A percentile compares a stretch with the other conserved stretches of the same genome.
Conservation (phyloP, 2,113 vertebrate species). For the Baryphthengus martii region DNA sequence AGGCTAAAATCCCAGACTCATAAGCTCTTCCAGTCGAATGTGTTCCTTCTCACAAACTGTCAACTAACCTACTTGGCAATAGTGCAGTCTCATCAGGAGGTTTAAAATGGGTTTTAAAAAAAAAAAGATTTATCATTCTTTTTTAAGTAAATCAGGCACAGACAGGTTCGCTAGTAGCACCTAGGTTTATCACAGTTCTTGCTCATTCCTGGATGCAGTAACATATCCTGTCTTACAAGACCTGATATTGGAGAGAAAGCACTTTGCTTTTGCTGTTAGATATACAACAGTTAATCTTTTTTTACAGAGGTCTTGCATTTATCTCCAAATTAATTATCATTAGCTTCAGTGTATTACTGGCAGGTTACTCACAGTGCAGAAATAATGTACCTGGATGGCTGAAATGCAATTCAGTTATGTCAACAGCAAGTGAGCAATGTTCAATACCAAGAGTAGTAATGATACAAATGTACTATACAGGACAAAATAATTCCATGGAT, state of each 20-base stretch:
- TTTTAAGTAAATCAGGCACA: not conserved
- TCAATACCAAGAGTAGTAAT: not conserved
- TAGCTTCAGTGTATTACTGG: not conserved
- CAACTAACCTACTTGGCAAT: not conserved
- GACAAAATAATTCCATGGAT: not conserved
- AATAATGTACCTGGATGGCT: not conserved
- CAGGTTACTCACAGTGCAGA: not conserved
- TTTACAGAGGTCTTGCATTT: not conserved
- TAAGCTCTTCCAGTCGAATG: not conserved
- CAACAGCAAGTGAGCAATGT: not conserved
- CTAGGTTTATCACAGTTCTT: not conserved
- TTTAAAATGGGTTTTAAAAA: not conserved
- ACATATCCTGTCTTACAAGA: not conserved
- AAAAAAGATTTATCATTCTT: not conserved
- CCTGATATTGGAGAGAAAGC: not conserved
- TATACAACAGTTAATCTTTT: not conserved
- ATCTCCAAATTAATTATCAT: not conserved
- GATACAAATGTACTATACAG: not conserved
- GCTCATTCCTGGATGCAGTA: not conserved
- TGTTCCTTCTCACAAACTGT: not conserved
- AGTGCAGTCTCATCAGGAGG: not conserved
- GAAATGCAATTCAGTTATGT: not conserved
- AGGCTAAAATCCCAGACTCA: not conserved
- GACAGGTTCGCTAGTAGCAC: not conserved
- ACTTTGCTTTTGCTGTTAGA: not conserved